phyloP scores from a whole-genome alignment of 1,140 invertebrate species.

The Saccostrea glomerata region DNA sequence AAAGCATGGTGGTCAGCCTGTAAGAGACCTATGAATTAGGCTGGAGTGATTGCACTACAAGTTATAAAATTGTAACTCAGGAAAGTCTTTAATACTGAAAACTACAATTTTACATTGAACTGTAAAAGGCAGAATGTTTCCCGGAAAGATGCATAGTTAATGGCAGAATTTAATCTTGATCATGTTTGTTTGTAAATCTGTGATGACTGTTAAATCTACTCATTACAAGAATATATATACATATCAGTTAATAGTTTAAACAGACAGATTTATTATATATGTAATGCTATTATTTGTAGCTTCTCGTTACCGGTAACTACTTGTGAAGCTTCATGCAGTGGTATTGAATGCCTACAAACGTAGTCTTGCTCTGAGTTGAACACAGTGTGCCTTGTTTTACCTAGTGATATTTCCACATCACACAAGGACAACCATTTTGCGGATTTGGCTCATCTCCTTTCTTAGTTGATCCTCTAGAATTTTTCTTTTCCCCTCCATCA shows the following conservation, averaged over 20 bases:
- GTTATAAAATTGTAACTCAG: not conserved
- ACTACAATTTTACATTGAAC: not conserved
- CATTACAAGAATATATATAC: too few relatives aligned
- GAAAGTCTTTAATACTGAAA: not conserved
- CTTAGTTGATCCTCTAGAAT: slow-evolving; percentile 76
- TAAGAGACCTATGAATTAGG: not conserved
- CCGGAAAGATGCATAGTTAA: not conserved
- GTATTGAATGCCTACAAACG: not conserved
- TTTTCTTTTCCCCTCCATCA: slow-evolving; percentile 76
- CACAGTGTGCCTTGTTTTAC: not conserved
- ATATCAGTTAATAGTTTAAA: too few relatives aligned
- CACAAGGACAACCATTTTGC: slow-evolving; percentile 69
- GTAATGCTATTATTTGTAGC: too few relatives aligned
- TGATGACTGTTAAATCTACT: too few relatives aligned
- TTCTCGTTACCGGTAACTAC: too few relatives aligned
- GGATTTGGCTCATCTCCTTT: slow-evolving; percentile 77
- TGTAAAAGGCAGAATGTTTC: not conserved
- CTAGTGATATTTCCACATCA: slow-evolving; percentile 39
- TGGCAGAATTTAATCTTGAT: too few relatives aligned
- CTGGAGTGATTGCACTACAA: not conserved
- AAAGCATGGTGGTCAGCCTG: not conserved
- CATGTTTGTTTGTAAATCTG: too few relatives aligned
- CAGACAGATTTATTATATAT: too few relatives aligned
- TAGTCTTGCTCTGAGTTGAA: not conserved
- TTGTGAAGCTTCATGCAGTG: not conserved